phyloP scores from a whole-genome alignment of 2,113 vertebrate genomes.

The Albula goreensis region DNA sequence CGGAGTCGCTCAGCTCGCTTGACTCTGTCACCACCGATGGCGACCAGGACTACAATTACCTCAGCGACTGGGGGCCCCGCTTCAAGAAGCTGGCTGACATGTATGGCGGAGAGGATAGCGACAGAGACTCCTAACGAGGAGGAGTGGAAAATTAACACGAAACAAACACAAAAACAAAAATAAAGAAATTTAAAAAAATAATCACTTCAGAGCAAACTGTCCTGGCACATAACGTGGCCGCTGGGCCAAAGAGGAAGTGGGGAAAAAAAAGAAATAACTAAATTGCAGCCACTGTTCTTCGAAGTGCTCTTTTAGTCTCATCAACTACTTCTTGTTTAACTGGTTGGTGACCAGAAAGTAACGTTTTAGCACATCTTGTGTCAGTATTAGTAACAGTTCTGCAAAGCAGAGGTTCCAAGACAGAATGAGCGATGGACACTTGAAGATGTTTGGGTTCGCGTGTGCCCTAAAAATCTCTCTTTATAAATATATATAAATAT shows the following conservation, averaged over 20 bases:
- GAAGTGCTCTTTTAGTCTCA: constrained; percentile 59
- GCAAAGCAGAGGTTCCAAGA: neutral
- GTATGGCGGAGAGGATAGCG: constrained; percentile 88
- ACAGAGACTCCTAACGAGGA: constrained; percentile 82
- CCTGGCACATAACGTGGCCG: constrained; percentile 55
- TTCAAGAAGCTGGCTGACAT: constrained; percentile 96
- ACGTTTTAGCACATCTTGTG: neutral
- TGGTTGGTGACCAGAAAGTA: constrained; percentile 31
- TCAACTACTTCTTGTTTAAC: constrained; percentile 9
- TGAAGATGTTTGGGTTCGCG: constrained; percentile 40
- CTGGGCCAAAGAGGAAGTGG: neutral
- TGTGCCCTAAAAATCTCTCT: constrained; percentile 36
- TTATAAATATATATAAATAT: constrained; percentile 27
- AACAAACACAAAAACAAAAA: constrained; percentile 44
- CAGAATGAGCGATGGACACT: constrained; percentile 29
- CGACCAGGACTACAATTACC: constrained; percentile 95
- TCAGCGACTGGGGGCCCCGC: constrained; percentile 92
- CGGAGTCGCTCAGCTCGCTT: constrained; percentile 89
- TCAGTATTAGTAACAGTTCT: constrained; percentile 1
- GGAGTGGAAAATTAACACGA: neutral
- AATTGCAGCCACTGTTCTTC: constrained; percentile 54
- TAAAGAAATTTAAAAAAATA: constrained; percentile 47
- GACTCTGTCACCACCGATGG: constrained; percentile 86
- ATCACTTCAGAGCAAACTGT: constrained; percentile 43
- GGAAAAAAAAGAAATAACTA: constrained; percentile 21